These are phyloP conservation scores for Enoplosus armatus DNA, from an alignment of 2,797 vertebrate species.

Conservation along the genomic window DNA sequence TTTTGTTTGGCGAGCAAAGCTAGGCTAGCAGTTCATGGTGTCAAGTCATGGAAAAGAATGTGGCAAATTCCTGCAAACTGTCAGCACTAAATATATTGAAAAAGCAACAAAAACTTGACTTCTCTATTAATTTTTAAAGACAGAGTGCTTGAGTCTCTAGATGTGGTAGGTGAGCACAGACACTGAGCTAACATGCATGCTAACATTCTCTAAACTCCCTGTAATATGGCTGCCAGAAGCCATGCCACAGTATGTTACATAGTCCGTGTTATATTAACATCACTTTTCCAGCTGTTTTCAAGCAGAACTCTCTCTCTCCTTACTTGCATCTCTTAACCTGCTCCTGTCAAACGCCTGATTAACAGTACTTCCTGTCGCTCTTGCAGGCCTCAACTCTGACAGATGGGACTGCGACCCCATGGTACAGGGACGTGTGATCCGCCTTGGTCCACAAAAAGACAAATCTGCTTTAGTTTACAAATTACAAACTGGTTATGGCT, in stretches of 20 bases:
- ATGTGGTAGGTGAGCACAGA: too few species aligned
- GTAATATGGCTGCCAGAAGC: too few species aligned
- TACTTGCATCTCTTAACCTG: neutral
- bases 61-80: too few species aligned
- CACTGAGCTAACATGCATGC: too few species aligned
- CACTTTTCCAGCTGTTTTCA: neutral
- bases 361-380: neutral
- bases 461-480: neutral
- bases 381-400: slow-evolving; percentile 1
- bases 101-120: too few species aligned
- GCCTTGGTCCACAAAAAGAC: neutral
- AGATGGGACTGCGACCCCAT: slow-evolving; percentile 8
- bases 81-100: too few species aligned
- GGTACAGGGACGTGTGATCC: slow-evolving; percentile 52
- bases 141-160: too few species aligned
- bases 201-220: too few species aligned
- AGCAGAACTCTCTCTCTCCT: neutral
- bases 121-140: too few species aligned
- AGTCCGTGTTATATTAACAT: neutral
- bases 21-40: neutral
- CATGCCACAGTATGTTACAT: too few species aligned
- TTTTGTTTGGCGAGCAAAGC: too few species aligned
- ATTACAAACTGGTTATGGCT: neutral
- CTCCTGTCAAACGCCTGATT: neutral
- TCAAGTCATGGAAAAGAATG: neutral